Percentiles rank a stretch among this genome's conserved stretches.
These are phyloP conservation scores for Tetraneura akinire DNA, from an alignment of 1,140 invertebrate species.

Conservation along the genomic window DNA sequence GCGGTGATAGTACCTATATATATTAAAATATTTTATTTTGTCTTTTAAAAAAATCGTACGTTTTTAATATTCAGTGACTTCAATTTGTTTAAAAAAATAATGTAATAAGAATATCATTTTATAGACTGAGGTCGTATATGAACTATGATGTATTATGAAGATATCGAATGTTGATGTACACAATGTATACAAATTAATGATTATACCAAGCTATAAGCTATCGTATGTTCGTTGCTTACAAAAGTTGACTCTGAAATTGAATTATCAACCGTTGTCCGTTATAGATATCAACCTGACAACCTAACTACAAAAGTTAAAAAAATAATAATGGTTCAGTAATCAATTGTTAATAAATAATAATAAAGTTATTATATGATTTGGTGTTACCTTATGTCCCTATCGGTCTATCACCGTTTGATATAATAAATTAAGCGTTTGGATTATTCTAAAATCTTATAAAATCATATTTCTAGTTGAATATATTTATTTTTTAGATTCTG, in stretches of 20 bases:
- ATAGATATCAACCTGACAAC: neutral
- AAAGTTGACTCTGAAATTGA: slow-evolving; percentile 38
- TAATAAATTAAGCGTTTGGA: too few relatives aligned
- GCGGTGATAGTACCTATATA: too few relatives aligned
- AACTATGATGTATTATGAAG: too few relatives aligned
- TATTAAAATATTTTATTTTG: neutral
- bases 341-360: slow-evolving; percentile 13
- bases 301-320: neutral
- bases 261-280: slow-evolving; percentile 25
- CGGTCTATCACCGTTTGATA: too few relatives aligned
- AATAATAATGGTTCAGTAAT: slow-evolving; percentile 11
- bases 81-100: neutral
- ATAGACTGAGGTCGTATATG: slow-evolving; percentile 11
- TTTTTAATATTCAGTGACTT: neutral
- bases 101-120: slow-evolving; percentile 2
- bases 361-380: too few relatives aligned
- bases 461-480: too few relatives aligned
- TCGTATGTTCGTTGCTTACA: slow-evolving; percentile 4
- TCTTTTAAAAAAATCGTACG: neutral
- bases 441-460: too few relatives aligned
- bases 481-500: too few relatives aligned
- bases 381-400: too few relatives aligned
- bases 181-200: slow-evolving; percentile 23
- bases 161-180: neutral
- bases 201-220: slow-evolving; percentile 15